phyloP scores from a whole-genome alignment of 2,888 invertebrate species.

The Stenchaetothrips biformis region DNA sequence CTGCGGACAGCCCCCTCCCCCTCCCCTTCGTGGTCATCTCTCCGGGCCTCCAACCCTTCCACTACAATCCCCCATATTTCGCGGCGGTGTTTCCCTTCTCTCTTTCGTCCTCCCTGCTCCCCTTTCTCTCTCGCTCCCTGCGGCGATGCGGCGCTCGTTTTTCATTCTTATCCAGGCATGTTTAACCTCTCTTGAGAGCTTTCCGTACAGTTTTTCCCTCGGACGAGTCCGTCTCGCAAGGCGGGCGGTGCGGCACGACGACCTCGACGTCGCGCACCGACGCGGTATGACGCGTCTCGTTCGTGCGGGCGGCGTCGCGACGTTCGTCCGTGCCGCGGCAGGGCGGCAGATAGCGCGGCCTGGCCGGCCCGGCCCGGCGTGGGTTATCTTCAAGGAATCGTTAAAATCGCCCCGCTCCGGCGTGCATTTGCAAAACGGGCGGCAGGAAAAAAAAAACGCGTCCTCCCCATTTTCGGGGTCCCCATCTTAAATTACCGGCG shows the following conservation, averaged over 20 bases:
- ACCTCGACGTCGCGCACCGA: too few relatives aligned
- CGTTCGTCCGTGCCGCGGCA: too few relatives aligned
- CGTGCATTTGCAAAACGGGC: neutral
- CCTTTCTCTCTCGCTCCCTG: neutral
- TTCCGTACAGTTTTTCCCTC: conserved; percentile 7
- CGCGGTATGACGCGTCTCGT: too few relatives aligned
- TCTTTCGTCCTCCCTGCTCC: neutral
- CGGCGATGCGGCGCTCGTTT: conserved; percentile 4
- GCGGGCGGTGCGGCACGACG: too few relatives aligned
- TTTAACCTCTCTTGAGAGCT: conserved; percentile 21
- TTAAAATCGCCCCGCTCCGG: conserved; percentile 2
- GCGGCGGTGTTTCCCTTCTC: too few relatives aligned
- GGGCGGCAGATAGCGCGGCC: too few relatives aligned
- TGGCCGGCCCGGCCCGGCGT: neutral
- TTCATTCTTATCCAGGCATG: conserved; percentile 23
- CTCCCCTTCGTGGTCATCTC: neutral
- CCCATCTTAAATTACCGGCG: conserved; percentile 11
- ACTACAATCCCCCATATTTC: neutral
- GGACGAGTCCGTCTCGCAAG: neutral
- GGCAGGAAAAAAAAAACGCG: neutral
- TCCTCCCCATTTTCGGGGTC: conserved; percentile 2
- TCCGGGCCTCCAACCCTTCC: neutral
- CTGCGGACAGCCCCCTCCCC: neutral
- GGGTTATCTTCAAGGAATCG: conserved; percentile 18
- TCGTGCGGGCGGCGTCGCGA: too few relatives aligned